Percentiles rank a stretch among this genome's conserved stretches.
phyloP scores from a whole-genome alignment of 2,797 vertebrate genomes.

The Anguilla megastoma region DNA sequence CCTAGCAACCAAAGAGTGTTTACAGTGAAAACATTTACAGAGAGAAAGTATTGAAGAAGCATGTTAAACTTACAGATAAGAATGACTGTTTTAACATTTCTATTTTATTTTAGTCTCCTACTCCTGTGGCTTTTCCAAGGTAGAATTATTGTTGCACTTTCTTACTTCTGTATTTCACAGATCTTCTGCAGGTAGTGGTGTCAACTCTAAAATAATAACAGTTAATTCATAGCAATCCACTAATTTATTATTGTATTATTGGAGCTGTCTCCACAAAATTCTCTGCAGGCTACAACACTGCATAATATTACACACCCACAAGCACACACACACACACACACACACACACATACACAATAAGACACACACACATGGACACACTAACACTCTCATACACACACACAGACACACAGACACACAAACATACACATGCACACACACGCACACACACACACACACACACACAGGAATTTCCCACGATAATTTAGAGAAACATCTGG shows the following conservation, averaged over 20 bases:
- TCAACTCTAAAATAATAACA: neutral
- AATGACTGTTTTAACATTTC: neutral
- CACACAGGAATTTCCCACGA: neutral
- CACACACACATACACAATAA: neutral
- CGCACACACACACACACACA: neutral
- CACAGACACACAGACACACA: constrained; percentile 4
- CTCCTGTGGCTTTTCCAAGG: neutral
- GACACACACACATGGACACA: neutral
- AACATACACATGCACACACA: neutral
- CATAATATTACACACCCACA: neutral
- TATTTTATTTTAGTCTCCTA: neutral
- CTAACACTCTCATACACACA: neutral
- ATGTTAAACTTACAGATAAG: neutral
- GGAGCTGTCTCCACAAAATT: neutral
- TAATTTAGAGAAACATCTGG: neutral
- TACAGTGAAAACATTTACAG: neutral
- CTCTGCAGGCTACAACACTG: neutral
- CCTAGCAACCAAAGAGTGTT: neutral
- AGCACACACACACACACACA: constrained; percentile 2
- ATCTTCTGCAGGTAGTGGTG: neutral
- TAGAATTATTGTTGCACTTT: neutral
- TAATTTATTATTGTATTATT: neutral
- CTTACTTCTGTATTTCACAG: neutral
- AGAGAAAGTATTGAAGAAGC: neutral
- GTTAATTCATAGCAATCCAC: neutral